Evolutionary conservation across 2,797 vertebrate species (phyloP).

Genomic region (Mormyrops attenuatus): DNA sequence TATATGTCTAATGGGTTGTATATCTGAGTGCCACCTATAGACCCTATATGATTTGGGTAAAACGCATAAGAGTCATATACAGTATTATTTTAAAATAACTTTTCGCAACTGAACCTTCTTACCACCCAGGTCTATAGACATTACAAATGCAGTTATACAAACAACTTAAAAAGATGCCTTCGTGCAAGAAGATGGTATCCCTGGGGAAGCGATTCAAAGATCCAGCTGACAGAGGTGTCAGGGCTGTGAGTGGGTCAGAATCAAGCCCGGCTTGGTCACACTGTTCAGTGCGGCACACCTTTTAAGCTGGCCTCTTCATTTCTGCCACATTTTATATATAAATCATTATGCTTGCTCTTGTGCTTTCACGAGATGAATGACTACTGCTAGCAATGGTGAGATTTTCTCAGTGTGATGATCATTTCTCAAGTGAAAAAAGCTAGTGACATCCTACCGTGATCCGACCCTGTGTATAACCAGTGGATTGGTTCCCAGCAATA

Average conservation of each 20-base stretch:
- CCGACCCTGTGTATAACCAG: not conserved
- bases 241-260: not conserved
- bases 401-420: not conserved
- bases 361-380: not conserved
- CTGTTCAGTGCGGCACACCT: not conserved
- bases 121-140: not conserved
- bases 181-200: not conserved
- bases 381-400: not conserved
- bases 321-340: not conserved
- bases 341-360: not conserved
- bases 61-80: not conserved
- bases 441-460: not conserved
- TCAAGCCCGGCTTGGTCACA: not conserved
- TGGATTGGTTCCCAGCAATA: not conserved
- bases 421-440: not conserved
- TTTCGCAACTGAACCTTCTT: not conserved
- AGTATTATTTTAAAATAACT: not conserved
- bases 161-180: not conserved
- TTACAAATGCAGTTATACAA: not conserved
- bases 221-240: not conserved
- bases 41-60: not conserved
- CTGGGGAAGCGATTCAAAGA: not conserved
- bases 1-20: not conserved
- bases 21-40: not conserved
- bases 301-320: not conserved